Base-by-base conservation (phyloP, 2,113 vertebrate genomes). In the Ammodytes dubius region DNA sequence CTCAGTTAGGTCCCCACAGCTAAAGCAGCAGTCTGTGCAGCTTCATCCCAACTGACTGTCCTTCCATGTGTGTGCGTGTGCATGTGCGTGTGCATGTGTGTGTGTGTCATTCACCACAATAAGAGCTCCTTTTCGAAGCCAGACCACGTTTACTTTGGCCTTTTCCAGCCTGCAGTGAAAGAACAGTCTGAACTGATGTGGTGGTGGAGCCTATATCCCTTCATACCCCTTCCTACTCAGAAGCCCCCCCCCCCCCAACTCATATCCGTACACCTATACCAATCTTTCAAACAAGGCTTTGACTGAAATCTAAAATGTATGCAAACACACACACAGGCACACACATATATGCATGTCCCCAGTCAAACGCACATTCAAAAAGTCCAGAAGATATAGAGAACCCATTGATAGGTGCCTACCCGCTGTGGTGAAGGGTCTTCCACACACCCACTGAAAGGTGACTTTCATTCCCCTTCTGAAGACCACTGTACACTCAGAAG, bases 381-480 rank as follows among this genome's bases (percentile, higher is more conserved):
- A 11, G 45, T 42, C 76, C 15, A 60, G 74, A 12, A 59, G 53
- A 50, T 81, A 93, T 82, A 27, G 1, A 92, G 79, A 88, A 84
- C 61, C 80, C 88, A 91, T 94, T 95, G 89, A 94, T 83, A 73
- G 1, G 61, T 59, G 46, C 68, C 39, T 53, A 17, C 71, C 67
- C n/a, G 4, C 76, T 3, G 65, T 58, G 84, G 78, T 63, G 50
- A n/a, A 63, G 60, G 63, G 61, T 68, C 87, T 58, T 64, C 68
- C 66, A 70, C 66, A 70, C 86, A 66, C 69, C 65, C 53, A 50
- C 85, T 93, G 87, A 93, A 94, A 89, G 92, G 87, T 43, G 74
- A 88, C 93, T 88, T 94, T 93, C 84, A 93, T 90, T 76, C 45
- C 7, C 27, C 42, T 27, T 83, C 74, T 71, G 74, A 85, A 74